Evolutionary conservation across 2,113 vertebrate species (phyloP).

Genomic region (Burhinus bistriatus): DNA sequence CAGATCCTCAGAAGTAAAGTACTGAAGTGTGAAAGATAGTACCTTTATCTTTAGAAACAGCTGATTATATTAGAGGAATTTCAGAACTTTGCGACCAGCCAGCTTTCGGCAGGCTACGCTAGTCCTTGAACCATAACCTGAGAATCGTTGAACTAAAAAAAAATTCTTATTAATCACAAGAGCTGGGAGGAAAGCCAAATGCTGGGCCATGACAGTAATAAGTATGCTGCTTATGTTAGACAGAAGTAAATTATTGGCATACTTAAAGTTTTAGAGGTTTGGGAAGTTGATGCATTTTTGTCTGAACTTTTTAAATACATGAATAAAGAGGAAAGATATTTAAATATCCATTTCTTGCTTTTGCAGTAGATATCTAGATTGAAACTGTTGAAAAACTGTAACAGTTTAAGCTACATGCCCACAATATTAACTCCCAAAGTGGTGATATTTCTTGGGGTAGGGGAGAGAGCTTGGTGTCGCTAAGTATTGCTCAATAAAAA

Average conservation of each 20-base stretch:
- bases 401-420: background rate
- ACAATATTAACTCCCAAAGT: background rate
- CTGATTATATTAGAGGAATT: background rate
- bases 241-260: background rate
- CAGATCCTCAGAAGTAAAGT: background rate
- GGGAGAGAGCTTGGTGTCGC: background rate
- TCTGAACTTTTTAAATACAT: background rate
- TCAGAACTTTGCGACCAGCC: background rate
- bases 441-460: background rate
- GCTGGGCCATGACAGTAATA: background rate
- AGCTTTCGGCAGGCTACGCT: background rate
- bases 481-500: background rate
- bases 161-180: background rate
- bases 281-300: background rate
- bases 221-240: background rate
- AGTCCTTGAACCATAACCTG: slow-evolving; percentile 21
- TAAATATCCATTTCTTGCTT: background rate
- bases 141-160: background rate
- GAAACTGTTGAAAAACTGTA: background rate
- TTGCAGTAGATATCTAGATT: background rate
- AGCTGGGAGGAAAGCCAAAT: slow-evolving; percentile 26
- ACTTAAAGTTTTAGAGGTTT: background rate
- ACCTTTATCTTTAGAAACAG: slow-evolving; percentile 10
- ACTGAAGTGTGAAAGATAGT: background rate
- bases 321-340: background rate